Evolutionary conservation across 2,797 vertebrate species (phyloP).

Genomic region (Melanotaenia parkinsoni): DNA sequence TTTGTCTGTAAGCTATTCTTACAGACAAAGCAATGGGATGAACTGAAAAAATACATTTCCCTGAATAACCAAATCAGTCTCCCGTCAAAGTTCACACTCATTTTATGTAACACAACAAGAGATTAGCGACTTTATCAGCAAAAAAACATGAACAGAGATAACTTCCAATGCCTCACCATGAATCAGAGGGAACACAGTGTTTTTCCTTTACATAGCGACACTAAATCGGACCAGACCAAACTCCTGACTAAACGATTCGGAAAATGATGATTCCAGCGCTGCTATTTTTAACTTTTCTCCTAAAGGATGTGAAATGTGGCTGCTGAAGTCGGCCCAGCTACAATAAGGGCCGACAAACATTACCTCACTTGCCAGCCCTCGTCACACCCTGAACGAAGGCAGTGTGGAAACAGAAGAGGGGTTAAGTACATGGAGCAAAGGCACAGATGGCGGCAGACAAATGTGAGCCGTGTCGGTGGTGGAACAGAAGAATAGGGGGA

Average conservation of each 20-base stretch:
- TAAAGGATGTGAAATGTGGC: conserved; percentile 73
- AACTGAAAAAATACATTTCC: conserved; percentile 4
- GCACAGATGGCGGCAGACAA: conserved; percentile 77
- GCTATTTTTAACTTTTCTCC: conserved; percentile 75
- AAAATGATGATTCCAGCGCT: conserved; percentile 61
- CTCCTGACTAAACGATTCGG: conserved; percentile 70
- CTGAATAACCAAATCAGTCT: conserved; percentile 1
- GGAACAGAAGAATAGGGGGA: conserved; percentile 70
- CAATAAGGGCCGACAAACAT: conserved; percentile 69
- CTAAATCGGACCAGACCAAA: conserved; percentile 59
- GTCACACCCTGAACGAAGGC: conserved; percentile 64
- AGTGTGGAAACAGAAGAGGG: conserved; percentile 60
- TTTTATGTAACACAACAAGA: conserved; percentile 4
- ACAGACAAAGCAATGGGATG: conserved; percentile 40
- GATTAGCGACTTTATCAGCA: conserved; percentile 19
- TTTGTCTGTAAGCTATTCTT: not conserved
- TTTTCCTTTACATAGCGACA: conserved; percentile 45
- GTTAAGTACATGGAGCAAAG: conserved; percentile 66
- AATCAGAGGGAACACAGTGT: conserved; percentile 35
- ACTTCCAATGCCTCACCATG: conserved; percentile 28
- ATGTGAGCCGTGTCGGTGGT: conserved; percentile 59
- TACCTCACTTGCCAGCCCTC: conserved; percentile 62
- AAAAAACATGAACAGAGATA: conserved; percentile 2
- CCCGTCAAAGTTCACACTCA: not conserved
- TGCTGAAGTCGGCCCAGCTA: conserved; percentile 57